Evolutionary conservation across 2,888 invertebrate species (phyloP), one percentile per base, ranked within the genome.

Genomic region (Stegana nigrithorax): DNA sequence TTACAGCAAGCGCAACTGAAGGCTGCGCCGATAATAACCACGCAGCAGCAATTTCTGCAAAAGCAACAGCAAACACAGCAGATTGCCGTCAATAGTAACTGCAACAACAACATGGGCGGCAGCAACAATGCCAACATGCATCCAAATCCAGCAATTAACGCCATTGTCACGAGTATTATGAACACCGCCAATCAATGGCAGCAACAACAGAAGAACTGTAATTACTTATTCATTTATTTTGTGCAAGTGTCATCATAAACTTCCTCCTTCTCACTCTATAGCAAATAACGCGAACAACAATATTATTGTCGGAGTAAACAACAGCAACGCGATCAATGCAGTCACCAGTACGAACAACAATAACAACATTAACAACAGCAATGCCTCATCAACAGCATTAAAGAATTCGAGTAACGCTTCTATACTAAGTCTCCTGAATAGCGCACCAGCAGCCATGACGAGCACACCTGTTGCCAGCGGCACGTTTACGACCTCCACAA

Each of bases 171-270:
- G 67, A 92, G 92, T 81, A 89, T 93, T 39, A 92, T 92, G 92
- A 92, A 93, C 82, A 92, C 92, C 7, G 92, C 92, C 44, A 92
- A 93, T 83, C 92, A 93, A 81, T 93, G 92, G 83, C 91, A 91
- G 81, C 90, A 90, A 71, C 83, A 84, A 25, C 83, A 83, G 42
- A 83, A 86, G 68, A 83, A 74, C 8, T 59, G 72, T 71, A 66
- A 68, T 39, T 39, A 39, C 2, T 39, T 10, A 39, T 26, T 14
- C 39, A 39, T n/a, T 14, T 39, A 39, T 29, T 29, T 29, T 29
- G 29, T 10, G 6, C 10, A 7, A 29, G 10, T 7, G 6, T 29
- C 29, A 29, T 29, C 6, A 29, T 29, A 29, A 29, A 7, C 10
- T 7, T 29, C 10, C 10, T 29, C 10, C 10, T 29, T 29, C 10